Conservation (phyloP, 1,140 invertebrate genomes). For the Paramacrobiotus metropolitanus region DNA sequence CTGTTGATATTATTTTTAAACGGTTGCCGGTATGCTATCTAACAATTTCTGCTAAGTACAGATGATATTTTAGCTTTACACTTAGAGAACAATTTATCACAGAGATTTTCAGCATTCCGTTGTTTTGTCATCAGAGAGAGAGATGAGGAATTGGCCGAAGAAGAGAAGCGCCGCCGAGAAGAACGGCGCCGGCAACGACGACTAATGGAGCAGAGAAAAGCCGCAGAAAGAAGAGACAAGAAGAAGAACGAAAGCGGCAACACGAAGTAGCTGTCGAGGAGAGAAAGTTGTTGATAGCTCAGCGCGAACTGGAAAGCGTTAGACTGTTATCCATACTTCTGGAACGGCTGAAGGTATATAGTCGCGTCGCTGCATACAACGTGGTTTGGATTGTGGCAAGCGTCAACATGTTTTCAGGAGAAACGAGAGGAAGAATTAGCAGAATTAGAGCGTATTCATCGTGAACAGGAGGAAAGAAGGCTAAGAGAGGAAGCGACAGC, state of each 20-base stretch:
- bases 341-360: slow-evolving; percentile 39
- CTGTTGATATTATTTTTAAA: not conserved
- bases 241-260: slow-evolving; percentile 17
- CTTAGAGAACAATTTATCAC: too few species aligned
- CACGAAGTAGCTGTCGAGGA: slow-evolving; percentile 37
- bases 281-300: slow-evolving; percentile 55
- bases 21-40: too few species aligned
- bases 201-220: slow-evolving; percentile 28
- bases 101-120: too few species aligned
- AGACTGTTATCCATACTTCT: slow-evolving; percentile 67
- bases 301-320: slow-evolving; percentile 68
- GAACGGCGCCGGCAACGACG: slow-evolving; percentile 18
- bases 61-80: not conserved
- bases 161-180: not conserved
- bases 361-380: not conserved
- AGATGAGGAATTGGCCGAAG: slow-evolving; percentile 7
- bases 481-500: slow-evolving; percentile 16
- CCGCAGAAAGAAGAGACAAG: slow-evolving; percentile 23
- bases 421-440: slow-evolving; percentile 7
- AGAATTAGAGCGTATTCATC: slow-evolving; percentile 13
- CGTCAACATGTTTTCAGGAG: not conserved
- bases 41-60: too few species aligned
- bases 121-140: slow-evolving; percentile 6
- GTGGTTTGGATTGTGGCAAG: not conserved
- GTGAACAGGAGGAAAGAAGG: slow-evolving; percentile 18